phyloP scores from a whole-genome alignment of 2,113 vertebrate genomes.

The Sminthopsis crassicaudata region DNA sequence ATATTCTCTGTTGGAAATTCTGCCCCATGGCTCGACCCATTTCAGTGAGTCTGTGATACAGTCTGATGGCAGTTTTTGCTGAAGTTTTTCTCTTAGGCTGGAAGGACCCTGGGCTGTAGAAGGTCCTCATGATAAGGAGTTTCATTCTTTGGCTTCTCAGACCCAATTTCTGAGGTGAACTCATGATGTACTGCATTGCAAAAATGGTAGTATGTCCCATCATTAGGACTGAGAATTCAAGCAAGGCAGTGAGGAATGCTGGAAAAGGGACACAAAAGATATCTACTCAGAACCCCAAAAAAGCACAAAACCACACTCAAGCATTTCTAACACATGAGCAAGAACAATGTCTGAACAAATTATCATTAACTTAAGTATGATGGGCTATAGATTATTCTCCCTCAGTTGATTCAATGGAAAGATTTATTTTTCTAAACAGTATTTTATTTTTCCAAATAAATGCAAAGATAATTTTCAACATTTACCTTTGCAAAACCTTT shows the following conservation, averaged over 20 bases:
- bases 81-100: conserved; percentile 74
- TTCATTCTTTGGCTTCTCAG: conserved; percentile 73
- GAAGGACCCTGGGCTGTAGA: conserved; percentile 82
- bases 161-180: conserved; percentile 68
- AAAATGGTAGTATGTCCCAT: conserved; percentile 81
- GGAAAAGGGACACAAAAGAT: conserved; percentile 54
- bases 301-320: not conserved
- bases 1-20: conserved; percentile 79
- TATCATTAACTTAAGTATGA: not conserved
- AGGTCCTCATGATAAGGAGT: conserved; percentile 76
- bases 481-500: no score
- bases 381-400: not conserved
- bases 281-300: conserved; percentile 31
- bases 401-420: not conserved
- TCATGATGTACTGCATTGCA: conserved; percentile 80
- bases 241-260: conserved; percentile 42
- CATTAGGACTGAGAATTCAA: conserved; percentile 75
- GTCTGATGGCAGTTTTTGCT: conserved; percentile 70
- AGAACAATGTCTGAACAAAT: not conserved
- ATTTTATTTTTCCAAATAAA: no score
- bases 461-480: no score
- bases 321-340: not conserved
- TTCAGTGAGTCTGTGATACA: conserved; percentile 81
- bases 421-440: not conserved
- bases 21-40: conserved; percentile 86